Evolutionary conservation across 2,113 vertebrate species (phyloP).

Genomic region (Pontoporia blainvillei): DNA sequence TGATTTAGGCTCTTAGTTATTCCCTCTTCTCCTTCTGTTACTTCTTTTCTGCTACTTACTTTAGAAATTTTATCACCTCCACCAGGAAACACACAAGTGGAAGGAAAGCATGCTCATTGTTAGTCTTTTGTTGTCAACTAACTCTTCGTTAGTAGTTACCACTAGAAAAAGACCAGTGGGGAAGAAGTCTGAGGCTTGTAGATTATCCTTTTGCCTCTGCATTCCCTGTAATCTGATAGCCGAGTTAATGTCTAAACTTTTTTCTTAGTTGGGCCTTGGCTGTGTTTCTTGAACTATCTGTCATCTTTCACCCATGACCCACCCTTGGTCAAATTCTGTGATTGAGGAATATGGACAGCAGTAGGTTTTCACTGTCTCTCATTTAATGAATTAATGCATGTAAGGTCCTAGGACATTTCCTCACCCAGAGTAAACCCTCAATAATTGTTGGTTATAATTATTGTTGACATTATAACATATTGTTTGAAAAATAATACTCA

Average conservation of each 20-base stretch:
- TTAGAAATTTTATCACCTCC: neutral
- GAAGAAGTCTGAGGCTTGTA: neutral
- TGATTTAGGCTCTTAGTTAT: neutral
- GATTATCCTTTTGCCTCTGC: neutral
- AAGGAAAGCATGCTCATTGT: neutral
- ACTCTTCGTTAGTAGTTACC: neutral
- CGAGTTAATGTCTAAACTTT: neutral
- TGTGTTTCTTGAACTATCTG: neutral
- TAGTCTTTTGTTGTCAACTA: neutral
- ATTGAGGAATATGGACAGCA: neutral
- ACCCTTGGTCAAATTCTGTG: neutral
- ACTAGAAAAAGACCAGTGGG: neutral
- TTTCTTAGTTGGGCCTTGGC: neutral
- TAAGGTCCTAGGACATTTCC: neutral
- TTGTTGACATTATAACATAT: neutral
- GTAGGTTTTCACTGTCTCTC: neutral
- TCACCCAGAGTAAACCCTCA: neutral
- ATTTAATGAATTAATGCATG: neutral
- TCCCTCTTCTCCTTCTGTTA: neutral
- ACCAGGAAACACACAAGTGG: neutral
- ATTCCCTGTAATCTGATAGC: neutral
- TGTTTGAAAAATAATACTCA: constrained; percentile 25
- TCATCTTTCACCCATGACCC: neutral
- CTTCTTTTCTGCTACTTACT: neutral
- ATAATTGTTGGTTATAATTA: neutral